Percentiles rank a stretch among this genome's conserved stretches.
These are phyloP conservation scores for Isurus oxyrinchus DNA, from an alignment of 2,113 vertebrate species.

Conservation along the genomic window DNA sequence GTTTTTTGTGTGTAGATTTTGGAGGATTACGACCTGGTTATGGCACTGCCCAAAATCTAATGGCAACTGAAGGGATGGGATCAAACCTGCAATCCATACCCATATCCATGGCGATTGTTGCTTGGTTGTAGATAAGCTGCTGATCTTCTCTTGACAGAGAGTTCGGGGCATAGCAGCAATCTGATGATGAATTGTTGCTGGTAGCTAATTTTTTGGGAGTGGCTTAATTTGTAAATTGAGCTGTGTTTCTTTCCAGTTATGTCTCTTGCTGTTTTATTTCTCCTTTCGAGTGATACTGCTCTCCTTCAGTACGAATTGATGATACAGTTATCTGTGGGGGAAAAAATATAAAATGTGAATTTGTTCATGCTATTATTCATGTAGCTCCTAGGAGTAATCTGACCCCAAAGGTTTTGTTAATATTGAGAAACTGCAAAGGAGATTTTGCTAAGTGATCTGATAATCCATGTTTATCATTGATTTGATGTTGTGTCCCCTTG, in stretches of 20 bases:
- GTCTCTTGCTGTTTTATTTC: background rate
- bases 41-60: background rate
- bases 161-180: background rate
- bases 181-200: slow-evolving; percentile 1
- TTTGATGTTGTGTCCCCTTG: background rate
- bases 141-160: background rate
- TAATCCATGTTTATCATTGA: background rate
- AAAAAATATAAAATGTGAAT: background rate
- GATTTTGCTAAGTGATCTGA: background rate
- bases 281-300: background rate
- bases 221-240: background rate
- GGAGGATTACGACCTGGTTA: background rate
- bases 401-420: slow-evolving; percentile 1
- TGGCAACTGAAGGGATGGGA: background rate
- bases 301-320: background rate
- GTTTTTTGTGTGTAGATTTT: background rate
- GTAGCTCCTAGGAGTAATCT: background rate
- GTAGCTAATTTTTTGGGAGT: slow-evolving; percentile 2
- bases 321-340: background rate
- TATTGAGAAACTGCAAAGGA: background rate
- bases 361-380: background rate
- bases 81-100: background rate
- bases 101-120: background rate
- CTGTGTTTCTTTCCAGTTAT: background rate
- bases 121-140: background rate